Evolutionary conservation across 2,797 vertebrate genomes (phyloP), one percentile per base, ranked within the genome.

Genomic region (Enteromius trimaculatus): DNA sequence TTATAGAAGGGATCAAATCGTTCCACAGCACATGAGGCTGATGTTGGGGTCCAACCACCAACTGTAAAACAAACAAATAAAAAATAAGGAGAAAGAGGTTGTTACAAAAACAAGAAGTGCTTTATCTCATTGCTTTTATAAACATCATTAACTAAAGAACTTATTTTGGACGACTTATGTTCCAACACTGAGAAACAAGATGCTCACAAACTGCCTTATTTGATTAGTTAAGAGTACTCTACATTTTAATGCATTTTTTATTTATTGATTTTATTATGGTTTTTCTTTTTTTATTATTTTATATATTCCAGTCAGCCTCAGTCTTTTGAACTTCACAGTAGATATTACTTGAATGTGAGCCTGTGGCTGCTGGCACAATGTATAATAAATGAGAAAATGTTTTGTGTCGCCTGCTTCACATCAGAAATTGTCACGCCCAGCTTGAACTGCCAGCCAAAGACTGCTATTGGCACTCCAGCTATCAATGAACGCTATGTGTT

Each of bases 1-100:
- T 95, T 95, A 79, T 86, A 90, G 72, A 90, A 88, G 0, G 91
- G 83, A 21, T 87, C 87, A 86, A 94, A 95, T 68, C 87, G 89
- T 19, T 90, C 92, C 0, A 93, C 91, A 34, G 66, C 47, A 66
- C 91, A 93, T 34, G 89, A 91, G 0, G 90, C 89, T 47, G 92
- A 86, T 0, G 90, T 88, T 6, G 6, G 85, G 78, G 88, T 92
- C 92, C 91, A 94, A 13, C 92, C 92, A 0, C 91, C 92, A 3
- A 92, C 93, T 92, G 42, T 6, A 19, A 66, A 72, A 75, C 21
- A 71, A 71, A 5, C 1, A 5, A 17, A 21, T 10, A 4, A 29
- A 42, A 17, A 71, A 16, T 11, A 3, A 55, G 37, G 26, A 78
- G 23, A 71, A 51, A 80, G 16, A 62, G 11, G 5, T 19, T 51